Percentiles rank a stretch among this genome's conserved stretches.
Evolutionary conservation across 2,113 vertebrate genomes (phyloP).

Genomic region (Nasalis larvatus): DNA sequence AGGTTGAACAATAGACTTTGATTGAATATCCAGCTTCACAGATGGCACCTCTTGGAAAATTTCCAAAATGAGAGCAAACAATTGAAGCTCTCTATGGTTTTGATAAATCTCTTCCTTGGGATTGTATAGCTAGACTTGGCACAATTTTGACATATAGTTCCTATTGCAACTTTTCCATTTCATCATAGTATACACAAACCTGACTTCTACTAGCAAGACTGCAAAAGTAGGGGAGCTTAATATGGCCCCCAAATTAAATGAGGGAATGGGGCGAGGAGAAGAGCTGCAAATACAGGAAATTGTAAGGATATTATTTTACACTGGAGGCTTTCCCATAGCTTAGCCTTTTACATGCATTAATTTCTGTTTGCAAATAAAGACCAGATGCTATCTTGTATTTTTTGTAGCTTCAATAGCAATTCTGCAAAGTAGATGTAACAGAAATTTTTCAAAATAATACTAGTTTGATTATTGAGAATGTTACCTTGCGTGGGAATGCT

Average conservation of each 20-base stretch:
- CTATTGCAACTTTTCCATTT: background rate
- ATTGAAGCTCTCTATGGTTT: background rate
- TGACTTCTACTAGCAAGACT: background rate
- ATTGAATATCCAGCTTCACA: background rate
- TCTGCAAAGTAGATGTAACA: background rate
- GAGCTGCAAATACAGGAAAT: background rate
- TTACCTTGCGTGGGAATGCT: background rate
- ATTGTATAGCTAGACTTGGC: background rate
- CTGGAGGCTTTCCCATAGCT: background rate
- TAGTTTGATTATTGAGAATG: background rate
- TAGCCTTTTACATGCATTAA: background rate
- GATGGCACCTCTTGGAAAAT: background rate
- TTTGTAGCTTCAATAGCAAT: background rate
- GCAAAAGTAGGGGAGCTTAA: background rate
- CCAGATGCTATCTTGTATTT: background rate
- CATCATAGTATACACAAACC: background rate
- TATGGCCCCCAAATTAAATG: background rate
- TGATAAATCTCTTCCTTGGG: background rate
- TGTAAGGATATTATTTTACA: background rate
- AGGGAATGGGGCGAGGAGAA: rapidly evolving
- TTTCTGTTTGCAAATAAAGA: constrained; percentile 43
- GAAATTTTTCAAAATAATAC: background rate
- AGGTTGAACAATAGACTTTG: background rate
- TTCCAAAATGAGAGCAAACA: background rate
- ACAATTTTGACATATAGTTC: background rate